Percentiles rank a stretch among this genome's conserved stretches.
phyloP scores from a whole-genome alignment of 1,140 invertebrate genomes.

The Brachionus plicatilis region DNA sequence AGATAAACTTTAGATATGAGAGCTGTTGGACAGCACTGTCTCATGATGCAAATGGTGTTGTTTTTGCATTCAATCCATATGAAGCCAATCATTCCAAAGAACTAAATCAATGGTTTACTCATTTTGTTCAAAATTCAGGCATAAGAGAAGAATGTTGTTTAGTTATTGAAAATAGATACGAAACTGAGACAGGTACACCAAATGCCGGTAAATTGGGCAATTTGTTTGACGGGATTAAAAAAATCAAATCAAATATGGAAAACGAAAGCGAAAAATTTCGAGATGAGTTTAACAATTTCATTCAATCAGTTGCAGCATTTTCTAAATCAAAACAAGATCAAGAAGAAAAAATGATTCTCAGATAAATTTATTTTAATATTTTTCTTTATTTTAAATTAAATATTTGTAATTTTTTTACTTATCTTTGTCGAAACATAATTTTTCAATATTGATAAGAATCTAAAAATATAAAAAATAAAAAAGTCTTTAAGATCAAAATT shows the following conservation, averaged over 20 bases:
- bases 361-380: background rate
- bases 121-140: conserved; percentile 63
- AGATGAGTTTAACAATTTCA: conserved; percentile 64
- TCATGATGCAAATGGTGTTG: conserved; percentile 65
- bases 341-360: conserved; percentile 40
- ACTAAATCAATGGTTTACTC: conserved; percentile 67
- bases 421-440: background rate
- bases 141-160: conserved; percentile 51
- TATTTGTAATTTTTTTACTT: background rate
- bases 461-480: background rate
- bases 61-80: conserved; percentile 67
- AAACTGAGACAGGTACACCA: background rate
- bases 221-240: conserved; percentile 63
- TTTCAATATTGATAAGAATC: background rate
- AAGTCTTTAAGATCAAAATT: background rate
- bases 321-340: conserved; percentile 39
- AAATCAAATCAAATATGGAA: conserved; percentile 64
- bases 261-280: conserved; percentile 63
- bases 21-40: conserved; percentile 71
- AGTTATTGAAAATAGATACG: conserved; percentile 50
- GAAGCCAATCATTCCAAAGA: conserved; percentile 61
- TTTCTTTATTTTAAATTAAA: background rate
- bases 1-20: conserved; percentile 61
- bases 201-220: conserved; percentile 43
- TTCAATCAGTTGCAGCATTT: conserved; percentile 45